Evolutionary conservation across 2,797 vertebrate genomes (phyloP).

Genomic region (Lacerta bilineata): DNA sequence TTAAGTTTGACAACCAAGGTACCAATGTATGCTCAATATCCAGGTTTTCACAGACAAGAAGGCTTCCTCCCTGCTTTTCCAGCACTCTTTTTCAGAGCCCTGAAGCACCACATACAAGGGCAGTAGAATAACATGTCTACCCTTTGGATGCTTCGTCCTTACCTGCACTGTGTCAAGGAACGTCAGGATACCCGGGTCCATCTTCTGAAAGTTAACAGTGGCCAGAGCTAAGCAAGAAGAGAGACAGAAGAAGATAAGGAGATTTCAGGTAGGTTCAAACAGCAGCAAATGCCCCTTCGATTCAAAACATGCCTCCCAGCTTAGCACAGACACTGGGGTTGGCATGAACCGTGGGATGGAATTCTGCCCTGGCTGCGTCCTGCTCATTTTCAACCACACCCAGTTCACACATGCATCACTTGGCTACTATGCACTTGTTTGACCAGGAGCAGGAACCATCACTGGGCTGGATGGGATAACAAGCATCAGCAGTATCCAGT

Average conservation of each 20-base stretch:
- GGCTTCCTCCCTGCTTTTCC: background rate
- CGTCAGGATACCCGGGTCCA: slow-evolving; percentile 79
- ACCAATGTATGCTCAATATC: no score
- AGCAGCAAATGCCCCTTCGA: no score
- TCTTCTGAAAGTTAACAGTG: slow-evolving; percentile 87
- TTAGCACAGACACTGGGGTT: background rate
- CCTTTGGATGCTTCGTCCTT: slow-evolving; percentile 15
- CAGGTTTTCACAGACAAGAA: no score
- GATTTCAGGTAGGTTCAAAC: background rate
- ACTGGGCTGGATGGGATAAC: background rate
- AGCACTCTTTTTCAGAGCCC: background rate
- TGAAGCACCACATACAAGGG: no score
- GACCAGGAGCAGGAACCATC: background rate
- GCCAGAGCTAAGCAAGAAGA: slow-evolving; percentile 80
- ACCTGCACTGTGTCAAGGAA: slow-evolving; percentile 87
- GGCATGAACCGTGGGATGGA: background rate
- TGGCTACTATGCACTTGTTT: background rate
- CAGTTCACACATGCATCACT: background rate
- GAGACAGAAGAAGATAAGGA: slow-evolving; percentile 1
- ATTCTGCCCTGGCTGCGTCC: background rate
- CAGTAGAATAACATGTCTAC: background rate
- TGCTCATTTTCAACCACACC: background rate
- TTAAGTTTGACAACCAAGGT: no score
- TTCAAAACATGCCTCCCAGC: background rate
- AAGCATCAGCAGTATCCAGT: background rate